A percentile compares a stretch with the other conserved stretches of the same genome.
These are phyloP conservation scores for Diadromus collaris DNA, from an alignment of 2,888 invertebrate species.

Conservation along the genomic window DNA sequence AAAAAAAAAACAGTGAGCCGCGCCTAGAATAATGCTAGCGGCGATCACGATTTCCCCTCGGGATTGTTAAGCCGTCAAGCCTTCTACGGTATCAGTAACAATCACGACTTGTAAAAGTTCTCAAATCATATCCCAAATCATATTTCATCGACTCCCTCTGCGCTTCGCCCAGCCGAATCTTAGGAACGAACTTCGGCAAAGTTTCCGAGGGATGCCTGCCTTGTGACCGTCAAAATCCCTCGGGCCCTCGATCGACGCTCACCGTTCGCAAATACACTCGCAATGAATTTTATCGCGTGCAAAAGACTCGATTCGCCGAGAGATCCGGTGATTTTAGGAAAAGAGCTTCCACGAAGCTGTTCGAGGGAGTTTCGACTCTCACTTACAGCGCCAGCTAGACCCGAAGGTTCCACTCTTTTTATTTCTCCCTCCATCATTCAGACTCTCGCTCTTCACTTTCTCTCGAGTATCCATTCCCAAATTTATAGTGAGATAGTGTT, in stretches of 20 bases:
- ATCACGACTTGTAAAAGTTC: constrained; percentile 24
- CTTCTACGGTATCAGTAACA: constrained; percentile 19
- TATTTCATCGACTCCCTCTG: constrained; percentile 5
- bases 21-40: constrained; percentile 39
- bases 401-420: constrained; percentile 23
- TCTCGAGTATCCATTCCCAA: constrained; percentile 37
- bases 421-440: constrained; percentile 15
- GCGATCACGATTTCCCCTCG: constrained; percentile 42
- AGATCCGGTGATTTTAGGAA: constrained; percentile 42
- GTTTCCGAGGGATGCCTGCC: neutral
- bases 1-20: constrained; percentile 16
- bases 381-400: neutral
- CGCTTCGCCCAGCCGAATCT: neutral
- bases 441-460: constrained; percentile 20
- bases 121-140: constrained; percentile 8
- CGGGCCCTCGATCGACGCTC: constrained; percentile 32
- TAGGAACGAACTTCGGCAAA: neutral
- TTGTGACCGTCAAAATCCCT: constrained; percentile 2
- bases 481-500: constrained; percentile 50
- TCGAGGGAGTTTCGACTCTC: constrained; percentile 18
- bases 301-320: constrained; percentile 46
- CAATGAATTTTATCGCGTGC: constrained; percentile 54
- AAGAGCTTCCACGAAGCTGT: constrained; percentile 15
- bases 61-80: constrained; percentile 34
- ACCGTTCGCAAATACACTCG: constrained; percentile 39